Evolutionary conservation across 2,113 vertebrate genomes (phyloP).

Genomic region (Hipposideros armiger): DNA sequence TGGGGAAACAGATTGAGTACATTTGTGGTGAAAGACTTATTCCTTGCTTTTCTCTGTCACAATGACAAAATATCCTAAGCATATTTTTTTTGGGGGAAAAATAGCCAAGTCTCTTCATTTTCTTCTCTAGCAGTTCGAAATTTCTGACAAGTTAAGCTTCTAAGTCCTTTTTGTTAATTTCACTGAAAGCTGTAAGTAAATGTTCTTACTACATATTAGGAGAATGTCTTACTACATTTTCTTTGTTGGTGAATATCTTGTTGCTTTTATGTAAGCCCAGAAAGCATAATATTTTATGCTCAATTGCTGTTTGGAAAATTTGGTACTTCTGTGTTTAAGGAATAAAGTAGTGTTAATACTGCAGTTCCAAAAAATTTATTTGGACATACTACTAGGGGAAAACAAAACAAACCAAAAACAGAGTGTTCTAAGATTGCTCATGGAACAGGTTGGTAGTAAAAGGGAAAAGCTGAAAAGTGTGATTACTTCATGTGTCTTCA

Average conservation of each 20-base stretch:
- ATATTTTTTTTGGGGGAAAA: neutral
- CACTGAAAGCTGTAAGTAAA: neutral
- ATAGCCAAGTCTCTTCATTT: neutral
- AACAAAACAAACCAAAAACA: neutral
- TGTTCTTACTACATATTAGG: neutral
- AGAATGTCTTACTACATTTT: neutral
- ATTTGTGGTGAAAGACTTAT: neutral
- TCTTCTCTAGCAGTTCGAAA: neutral
- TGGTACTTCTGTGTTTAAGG: neutral
- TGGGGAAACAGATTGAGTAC: neutral
- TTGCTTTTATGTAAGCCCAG: neutral
- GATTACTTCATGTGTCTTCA: neutral
- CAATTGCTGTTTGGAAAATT: neutral
- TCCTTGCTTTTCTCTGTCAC: neutral
- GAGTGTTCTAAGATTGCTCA: neutral
- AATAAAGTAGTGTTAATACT: neutral
- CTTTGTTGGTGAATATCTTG: neutral
- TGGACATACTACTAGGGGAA: neutral
- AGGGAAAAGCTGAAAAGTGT: neutral
- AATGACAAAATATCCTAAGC: neutral
- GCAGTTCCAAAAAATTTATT: neutral
- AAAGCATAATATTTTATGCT: neutral
- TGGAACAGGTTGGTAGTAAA: neutral
- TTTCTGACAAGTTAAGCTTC: conserved; percentile 23
- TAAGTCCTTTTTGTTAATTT: conserved; percentile 27